These are phyloP conservation scores for Spea hammondii DNA, from an alignment of 2,797 vertebrate genomes.

Conservation along the genomic window DNA sequence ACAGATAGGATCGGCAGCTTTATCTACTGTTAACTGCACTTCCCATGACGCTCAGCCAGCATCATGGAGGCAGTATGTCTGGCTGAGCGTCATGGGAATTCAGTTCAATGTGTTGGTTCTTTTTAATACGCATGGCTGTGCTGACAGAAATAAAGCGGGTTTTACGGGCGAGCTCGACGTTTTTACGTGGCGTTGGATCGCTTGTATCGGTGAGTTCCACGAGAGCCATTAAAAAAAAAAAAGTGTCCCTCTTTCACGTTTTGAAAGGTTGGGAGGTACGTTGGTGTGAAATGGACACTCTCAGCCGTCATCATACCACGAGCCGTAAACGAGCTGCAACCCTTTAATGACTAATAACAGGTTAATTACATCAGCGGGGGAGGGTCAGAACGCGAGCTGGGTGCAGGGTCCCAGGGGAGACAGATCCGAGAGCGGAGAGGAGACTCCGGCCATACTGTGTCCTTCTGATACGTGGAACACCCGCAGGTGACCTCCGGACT, in stretches of 20 bases:
- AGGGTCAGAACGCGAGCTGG: constrained; percentile 24
- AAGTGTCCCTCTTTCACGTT: neutral
- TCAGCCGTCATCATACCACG: neutral
- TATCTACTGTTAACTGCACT: no score
- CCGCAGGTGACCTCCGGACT: neutral
- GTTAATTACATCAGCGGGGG: no score
- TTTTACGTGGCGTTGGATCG: neutral
- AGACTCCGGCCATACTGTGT: constrained; percentile 27
- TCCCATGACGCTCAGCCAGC: no score
- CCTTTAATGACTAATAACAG: neutral
- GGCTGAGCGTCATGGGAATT: no score
- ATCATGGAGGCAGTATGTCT: no score
- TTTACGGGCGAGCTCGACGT: neutral
- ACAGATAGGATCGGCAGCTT: no score
- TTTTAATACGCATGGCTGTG: no score
- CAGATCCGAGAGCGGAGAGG: constrained; percentile 14
- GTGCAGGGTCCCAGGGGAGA: constrained; percentile 22
- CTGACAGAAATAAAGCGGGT: no score
- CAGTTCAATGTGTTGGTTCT: no score
- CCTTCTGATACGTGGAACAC: constrained; percentile 4
- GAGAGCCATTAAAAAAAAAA: no score
- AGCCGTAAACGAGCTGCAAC: neutral
- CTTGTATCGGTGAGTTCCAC: neutral
- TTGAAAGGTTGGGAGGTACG: neutral
- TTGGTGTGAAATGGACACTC: neutral